These are phyloP conservation scores for Lycopodina hypogea DNA, from an alignment of 37 sponge, comb jelly and placozoan species.

Conservation along the genomic window DNA sequence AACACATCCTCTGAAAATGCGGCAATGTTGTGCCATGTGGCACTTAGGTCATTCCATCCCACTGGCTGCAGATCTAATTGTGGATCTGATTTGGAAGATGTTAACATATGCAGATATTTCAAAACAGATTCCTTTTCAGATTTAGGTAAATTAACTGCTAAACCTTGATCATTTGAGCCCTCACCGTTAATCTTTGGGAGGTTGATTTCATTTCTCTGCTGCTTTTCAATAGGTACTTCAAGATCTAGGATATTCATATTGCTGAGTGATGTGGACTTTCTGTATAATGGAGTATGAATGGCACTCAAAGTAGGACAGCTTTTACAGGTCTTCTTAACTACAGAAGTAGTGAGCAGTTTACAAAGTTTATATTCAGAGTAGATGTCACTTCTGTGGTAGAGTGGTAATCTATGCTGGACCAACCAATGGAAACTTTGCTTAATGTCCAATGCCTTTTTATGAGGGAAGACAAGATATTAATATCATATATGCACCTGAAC, in stretches of 20 bases:
- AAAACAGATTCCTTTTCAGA: no score
- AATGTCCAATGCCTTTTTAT: slow-evolving; percentile 49
- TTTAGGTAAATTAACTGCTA: not conserved
- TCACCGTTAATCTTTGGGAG: no score
- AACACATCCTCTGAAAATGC: not conserved
- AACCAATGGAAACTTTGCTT: slow-evolving; percentile 60
- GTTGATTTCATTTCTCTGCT: not conserved
- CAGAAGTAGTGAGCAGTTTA: slow-evolving; percentile 33
- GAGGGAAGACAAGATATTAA: not conserved
- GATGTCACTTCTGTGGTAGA: slow-evolving; percentile 79
- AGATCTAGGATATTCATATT: no score
- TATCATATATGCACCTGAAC: no score
- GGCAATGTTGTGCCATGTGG: not conserved
- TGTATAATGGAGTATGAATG: no score
- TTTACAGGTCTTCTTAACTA: not conserved
- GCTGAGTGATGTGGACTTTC: no score
- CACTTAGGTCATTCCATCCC: not conserved
- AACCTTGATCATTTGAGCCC: not conserved
- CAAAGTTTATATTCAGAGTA: slow-evolving; percentile 75
- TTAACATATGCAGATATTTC: no score
- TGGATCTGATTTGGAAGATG: not conserved
- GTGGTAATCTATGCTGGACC: slow-evolving; percentile 57
- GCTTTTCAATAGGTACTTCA: no score
- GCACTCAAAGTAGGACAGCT: no score
- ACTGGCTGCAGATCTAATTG: not conserved